Base-by-base conservation (phyloP, 2,797 vertebrate species). In the Melanotaenia boesemani region DNA sequence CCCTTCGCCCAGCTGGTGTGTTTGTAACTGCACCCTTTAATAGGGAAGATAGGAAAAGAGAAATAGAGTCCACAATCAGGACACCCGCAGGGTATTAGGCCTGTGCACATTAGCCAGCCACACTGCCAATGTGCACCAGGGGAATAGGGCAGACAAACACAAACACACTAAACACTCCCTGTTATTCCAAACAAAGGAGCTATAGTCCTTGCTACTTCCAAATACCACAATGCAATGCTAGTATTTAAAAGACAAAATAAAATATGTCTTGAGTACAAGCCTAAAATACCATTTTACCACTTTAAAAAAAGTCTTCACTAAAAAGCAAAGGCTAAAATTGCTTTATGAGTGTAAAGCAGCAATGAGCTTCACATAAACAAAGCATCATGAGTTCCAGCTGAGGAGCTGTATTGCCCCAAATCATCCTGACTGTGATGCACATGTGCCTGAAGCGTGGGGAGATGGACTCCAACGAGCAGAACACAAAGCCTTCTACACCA, bases 11-110 rank as follows among this genome's bases (percentile, higher is more conserved):
- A 90, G 87, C 91, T 92, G 88, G 86, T 90, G 86, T 74, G 81
- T 87, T 94, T 93, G 91, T 88, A 85, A 86, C 79, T 77, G 79
- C 81, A 86, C 74, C 79, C 86, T 59, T 91, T 91, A 93, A 93
- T 93, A 84, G 92, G 81, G 57, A 64, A 70, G 78, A 86, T 83
- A 72, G 68, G 81, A 79, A 88, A 74, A 86, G 67, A 88, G 79
- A 83, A 86, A 89, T 69, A 71, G 77, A 88, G 86, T 59, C 85
- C 70, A 81, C 83, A 80, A 82, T 84, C 85, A 88, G 22, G 75
- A 83, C 46, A 48, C 85, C 88, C 60, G 30, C 76, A 78, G 90
- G 88, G 88, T 88, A 85, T 88, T 73, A 88, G 77, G 83, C 61
- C 76, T 79, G 74, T 88, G 77, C 81, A 86, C 79, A 89, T 82